Evolutionary conservation across 2,888 invertebrate genomes (phyloP), one percentile per base, ranked within the genome.

Genomic region (Eupeodes luniger): DNA sequence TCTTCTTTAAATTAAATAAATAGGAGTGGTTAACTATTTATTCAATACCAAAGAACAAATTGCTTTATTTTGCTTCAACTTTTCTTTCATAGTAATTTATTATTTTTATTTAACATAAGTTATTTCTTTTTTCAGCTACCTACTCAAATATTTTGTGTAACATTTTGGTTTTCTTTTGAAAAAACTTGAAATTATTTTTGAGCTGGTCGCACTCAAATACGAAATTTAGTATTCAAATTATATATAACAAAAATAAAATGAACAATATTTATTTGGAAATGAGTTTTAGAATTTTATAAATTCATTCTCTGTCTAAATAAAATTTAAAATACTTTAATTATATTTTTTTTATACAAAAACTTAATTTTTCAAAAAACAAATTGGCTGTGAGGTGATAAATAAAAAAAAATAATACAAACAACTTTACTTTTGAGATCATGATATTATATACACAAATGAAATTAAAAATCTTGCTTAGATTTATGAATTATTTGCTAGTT

Each of bases 301-400:
- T 19, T 19, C 19, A 19, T 19, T 19, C 19, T 19, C 47, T 27
- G 27, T 27, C 27, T 27, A 47, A 47, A 9, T 40, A 40, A 40
- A 27, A 27, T 27, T 40, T 40, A 40, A 40, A 40, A 0, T 40
- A 7, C 40, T 57, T 57, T 27, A 57, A 12, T 44, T 57, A 72
- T 59, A 27, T 12, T 44, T 61, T 74, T 16, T 11, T 40, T 62
- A 40, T 47, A 47, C 11, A 64, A 16, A 74, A 12, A 57, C 57
- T 83, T 72, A 72, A 59, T 61, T 75, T 84, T 44, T 78, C 67
- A 62, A 74, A 75, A 79, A 34, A 75, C 1, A 66, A 66, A 66
- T 84, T 80, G 84, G 84, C 84, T 84, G 84, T 84, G 84, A 84
- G 69, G 69, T 80, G 80, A 79, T 74, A 67, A 76, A 69, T 51